Conservation (phyloP, 2,113 vertebrate species). For the Pantherophis guttatus region DNA sequence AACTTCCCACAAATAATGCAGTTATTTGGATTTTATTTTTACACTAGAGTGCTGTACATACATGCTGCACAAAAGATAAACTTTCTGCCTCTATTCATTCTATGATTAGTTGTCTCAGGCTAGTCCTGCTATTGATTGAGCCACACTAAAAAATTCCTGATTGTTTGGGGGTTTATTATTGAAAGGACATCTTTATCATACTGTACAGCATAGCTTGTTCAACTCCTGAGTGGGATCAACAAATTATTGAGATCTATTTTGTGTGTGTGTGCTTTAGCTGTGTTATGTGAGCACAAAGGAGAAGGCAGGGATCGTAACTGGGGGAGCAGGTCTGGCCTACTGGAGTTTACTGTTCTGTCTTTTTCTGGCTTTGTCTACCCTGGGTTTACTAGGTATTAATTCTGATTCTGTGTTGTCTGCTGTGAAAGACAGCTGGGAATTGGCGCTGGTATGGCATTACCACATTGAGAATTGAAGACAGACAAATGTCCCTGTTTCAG, state of each 20-base stretch:
- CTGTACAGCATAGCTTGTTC: not conserved
- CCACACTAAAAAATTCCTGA: not conserved
- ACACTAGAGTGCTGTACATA: not conserved
- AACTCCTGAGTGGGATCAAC: not conserved
- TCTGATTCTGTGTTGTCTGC: not conserved
- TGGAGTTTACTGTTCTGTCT: not conserved
- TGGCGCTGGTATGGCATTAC: not conserved
- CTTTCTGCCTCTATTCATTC: not conserved
- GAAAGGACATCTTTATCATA: not conserved
- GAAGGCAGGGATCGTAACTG: not conserved
- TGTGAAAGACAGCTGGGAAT: not conserved
- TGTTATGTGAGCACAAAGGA: not conserved
- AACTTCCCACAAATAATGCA: not conserved
- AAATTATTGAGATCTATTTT: not conserved
- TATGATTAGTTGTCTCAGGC: not conserved
- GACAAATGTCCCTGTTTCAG: not conserved
- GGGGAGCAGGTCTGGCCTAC: not conserved
- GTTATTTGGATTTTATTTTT: not conserved
- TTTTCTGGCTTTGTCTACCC: not conserved
- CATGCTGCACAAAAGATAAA: not conserved
- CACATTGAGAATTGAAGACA: conserved; percentile 3
- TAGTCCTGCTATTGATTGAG: not conserved
- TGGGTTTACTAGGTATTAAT: not conserved
- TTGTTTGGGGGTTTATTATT: not conserved
- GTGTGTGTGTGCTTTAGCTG: not conserved